Conservation (phyloP, 2,888 invertebrate genomes). For the Phaedon cochleariae region DNA sequence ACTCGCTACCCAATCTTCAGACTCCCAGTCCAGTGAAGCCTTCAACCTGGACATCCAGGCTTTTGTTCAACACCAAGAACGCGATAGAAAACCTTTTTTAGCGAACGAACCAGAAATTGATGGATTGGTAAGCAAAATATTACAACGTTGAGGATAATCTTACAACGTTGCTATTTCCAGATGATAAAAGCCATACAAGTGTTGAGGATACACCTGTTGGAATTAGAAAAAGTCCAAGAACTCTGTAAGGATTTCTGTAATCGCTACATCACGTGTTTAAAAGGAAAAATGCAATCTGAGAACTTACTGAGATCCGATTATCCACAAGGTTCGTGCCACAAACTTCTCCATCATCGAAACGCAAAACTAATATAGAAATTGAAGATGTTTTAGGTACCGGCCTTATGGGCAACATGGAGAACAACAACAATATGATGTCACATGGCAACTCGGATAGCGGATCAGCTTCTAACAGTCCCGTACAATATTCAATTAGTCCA, state of each 20-base stretch:
- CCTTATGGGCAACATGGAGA: constrained; percentile 59
- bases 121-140: constrained; percentile 79
- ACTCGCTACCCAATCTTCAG: constrained; percentile 91
- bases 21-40: constrained; percentile 77
- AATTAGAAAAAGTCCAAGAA: constrained; percentile 94
- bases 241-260: constrained; percentile 95
- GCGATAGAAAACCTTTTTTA: constrained; percentile 85
- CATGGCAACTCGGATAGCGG: constrained; percentile 61
- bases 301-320: constrained; percentile 84
- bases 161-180: constrained; percentile 62
- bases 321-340: constrained; percentile 68
- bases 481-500: constrained; percentile 61
- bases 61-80: constrained; percentile 89
- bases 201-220: constrained; percentile 88
- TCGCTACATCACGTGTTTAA: constrained; percentile 89
- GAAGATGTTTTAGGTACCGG: constrained; percentile 62
- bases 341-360: no score
- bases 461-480: constrained; percentile 64
- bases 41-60: constrained; percentile 91
- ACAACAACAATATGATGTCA: constrained; percentile 62
- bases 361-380: no score
- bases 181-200: constrained; percentile 92
- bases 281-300: constrained; percentile 90
- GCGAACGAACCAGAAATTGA: constrained; percentile 95
- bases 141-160: no score